A percentile compares a stretch with the other conserved stretches of the same genome.
These are phyloP conservation scores for Motacilla alba DNA, from an alignment of 2,113 vertebrate species.

Conservation along the genomic window DNA sequence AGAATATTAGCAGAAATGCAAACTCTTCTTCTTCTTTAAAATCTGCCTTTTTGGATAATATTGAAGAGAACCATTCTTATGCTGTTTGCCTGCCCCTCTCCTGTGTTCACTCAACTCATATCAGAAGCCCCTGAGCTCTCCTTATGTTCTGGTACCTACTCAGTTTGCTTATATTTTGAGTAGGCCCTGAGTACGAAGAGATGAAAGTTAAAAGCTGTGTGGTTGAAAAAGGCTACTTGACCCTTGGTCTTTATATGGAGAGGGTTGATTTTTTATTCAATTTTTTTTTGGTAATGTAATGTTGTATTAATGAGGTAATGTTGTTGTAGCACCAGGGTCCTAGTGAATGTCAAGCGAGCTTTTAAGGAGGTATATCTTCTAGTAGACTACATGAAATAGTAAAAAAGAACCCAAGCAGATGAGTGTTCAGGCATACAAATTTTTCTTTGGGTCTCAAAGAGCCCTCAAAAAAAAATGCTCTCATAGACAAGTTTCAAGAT, in stretches of 20 bases:
- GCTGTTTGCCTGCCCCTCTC: background rate
- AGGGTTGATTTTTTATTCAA: background rate
- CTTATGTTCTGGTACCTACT: background rate
- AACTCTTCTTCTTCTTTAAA: background rate
- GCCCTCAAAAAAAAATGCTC: background rate
- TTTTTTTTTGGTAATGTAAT: background rate
- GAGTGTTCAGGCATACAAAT: background rate
- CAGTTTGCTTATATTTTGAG: background rate
- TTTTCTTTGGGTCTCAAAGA: background rate
- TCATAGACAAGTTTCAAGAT: background rate
- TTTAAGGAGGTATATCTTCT: background rate
- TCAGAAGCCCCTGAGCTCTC: background rate
- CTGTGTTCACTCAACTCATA: fast-evolving
- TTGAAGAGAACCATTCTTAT: background rate
- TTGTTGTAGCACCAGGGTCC: slow-evolving; percentile 22
- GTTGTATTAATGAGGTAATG: slow-evolving; percentile 37
- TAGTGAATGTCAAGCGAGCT: background rate
- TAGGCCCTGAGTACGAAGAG: background rate
- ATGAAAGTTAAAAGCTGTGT: background rate
- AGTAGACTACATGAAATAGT: background rate
- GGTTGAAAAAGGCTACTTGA: slow-evolving; percentile 1
- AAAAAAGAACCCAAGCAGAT: background rate
- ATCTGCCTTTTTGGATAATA: background rate
- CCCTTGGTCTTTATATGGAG: background rate
- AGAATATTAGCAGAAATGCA: background rate